Conservation (phyloP, 2,113 vertebrate species). For the Tamias sibiricus region DNA sequence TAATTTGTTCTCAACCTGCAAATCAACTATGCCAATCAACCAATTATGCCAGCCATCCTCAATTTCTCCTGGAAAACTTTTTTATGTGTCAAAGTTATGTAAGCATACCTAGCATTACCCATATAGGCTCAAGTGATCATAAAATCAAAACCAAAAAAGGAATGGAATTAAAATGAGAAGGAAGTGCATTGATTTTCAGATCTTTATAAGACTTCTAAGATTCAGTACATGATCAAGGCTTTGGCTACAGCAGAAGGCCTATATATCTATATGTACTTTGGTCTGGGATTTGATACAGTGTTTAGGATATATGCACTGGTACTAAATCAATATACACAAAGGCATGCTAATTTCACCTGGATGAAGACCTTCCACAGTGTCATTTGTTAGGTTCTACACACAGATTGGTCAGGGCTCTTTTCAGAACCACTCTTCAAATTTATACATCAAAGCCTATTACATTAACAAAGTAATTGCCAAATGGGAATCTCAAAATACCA, state of each 20-base stretch:
- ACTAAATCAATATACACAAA: background rate
- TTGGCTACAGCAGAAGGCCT: background rate
- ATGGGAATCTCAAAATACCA: slow-evolving; percentile 23
- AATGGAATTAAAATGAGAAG: slow-evolving; percentile 9
- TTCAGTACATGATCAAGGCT: background rate
- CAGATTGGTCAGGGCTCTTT: background rate
- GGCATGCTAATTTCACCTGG: background rate
- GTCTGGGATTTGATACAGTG: background rate
- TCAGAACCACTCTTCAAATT: slow-evolving; percentile 39
- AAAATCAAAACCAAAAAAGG: slow-evolving; percentile 28
- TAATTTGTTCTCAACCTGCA: background rate
- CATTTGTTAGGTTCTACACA: background rate
- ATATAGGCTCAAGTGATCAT: background rate
- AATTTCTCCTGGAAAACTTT: background rate
- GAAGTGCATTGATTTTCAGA: background rate
- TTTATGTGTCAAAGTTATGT: background rate
- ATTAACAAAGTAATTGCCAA: slow-evolving; percentile 20
- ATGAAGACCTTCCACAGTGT: background rate
- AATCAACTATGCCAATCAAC: background rate
- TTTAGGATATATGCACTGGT: background rate
- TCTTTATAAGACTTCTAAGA: background rate
- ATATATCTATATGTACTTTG: background rate
- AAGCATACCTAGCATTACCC: background rate
- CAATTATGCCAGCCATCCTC: background rate
- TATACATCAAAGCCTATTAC: background rate